A percentile compares a stretch with the other conserved stretches of the same genome.
Evolutionary conservation across 2,797 vertebrate species (phyloP).

Genomic region (Myiothlypis coronata): DNA sequence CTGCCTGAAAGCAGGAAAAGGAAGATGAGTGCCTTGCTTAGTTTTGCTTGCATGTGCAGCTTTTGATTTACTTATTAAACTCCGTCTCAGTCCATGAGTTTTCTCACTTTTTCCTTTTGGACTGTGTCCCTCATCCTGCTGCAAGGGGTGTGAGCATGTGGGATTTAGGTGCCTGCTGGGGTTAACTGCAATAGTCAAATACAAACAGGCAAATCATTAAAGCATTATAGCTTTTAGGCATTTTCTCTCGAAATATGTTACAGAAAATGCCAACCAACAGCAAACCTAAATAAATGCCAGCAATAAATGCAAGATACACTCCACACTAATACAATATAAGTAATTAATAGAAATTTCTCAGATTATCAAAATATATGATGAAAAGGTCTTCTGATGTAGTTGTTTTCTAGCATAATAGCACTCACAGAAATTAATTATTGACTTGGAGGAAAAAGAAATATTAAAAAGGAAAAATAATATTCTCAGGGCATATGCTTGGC

Average conservation of each 20-base stretch:
- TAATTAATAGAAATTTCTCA: not conserved
- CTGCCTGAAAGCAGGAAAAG: fast-evolving
- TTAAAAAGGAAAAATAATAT: not conserved
- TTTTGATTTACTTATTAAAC: not conserved
- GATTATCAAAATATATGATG: not conserved
- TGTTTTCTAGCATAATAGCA: not conserved
- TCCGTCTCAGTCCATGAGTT: not conserved
- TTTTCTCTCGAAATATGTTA: not conserved
- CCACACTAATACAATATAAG: not conserved
- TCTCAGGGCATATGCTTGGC: not conserved
- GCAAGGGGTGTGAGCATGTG: fast-evolving
- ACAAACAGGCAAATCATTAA: not conserved
- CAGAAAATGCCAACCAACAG: not conserved
- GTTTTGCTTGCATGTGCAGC: not conserved
- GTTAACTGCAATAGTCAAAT: not conserved
- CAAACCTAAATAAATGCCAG: not conserved
- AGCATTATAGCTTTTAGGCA: not conserved
- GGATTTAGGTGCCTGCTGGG: not conserved
- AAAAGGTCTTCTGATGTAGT: not conserved
- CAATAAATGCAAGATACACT: not conserved
- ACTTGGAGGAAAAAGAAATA: not conserved
- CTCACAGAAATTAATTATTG: not conserved
- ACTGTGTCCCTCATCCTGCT: not conserved
- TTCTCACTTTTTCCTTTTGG: not conserved
- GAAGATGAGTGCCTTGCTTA: not conserved